These are phyloP conservation scores for Mystacides longicornis DNA, from an alignment of 2,888 invertebrate species.

Conservation along the genomic window DNA sequence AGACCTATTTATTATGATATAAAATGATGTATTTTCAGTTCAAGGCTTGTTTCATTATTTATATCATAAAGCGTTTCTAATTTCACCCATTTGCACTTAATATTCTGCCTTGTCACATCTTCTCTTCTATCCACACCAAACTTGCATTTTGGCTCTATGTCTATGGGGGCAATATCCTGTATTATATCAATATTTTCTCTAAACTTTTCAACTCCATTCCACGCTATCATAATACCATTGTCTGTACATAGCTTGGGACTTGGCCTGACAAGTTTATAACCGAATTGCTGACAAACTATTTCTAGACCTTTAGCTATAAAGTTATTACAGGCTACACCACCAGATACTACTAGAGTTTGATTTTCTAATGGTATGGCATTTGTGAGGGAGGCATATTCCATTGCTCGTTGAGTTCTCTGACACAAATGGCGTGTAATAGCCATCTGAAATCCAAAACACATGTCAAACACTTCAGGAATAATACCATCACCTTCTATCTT, in stretches of 20 bases:
- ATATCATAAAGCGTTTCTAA: constrained; percentile 26
- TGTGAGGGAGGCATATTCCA: constrained; percentile 60
- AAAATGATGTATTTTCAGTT: background rate
- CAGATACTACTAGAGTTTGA: constrained; percentile 73
- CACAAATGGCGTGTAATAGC: constrained; percentile 70
- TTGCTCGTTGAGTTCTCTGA: constrained; percentile 74
- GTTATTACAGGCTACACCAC: constrained; percentile 93
- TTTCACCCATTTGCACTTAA: constrained; percentile 49
- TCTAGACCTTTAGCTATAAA: constrained; percentile 65
- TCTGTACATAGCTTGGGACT: constrained; percentile 87
- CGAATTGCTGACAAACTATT: constrained; percentile 57
- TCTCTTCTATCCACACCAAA: constrained; percentile 54
- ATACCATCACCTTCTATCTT: constrained; percentile 58
- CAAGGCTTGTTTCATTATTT: background rate
- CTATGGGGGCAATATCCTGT: constrained; percentile 50
- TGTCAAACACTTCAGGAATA: constrained; percentile 67
- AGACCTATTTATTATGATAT: background rate
- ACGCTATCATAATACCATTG: constrained; percentile 98
- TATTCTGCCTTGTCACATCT: constrained; percentile 48
- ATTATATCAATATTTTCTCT: constrained; percentile 20
- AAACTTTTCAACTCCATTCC: constrained; percentile 86
- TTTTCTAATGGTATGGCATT: constrained; percentile 53
- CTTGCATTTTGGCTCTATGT: constrained; percentile 52
- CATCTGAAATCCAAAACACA: constrained; percentile 81
- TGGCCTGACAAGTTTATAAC: constrained; percentile 65